Conservation (phyloP, 2,888 invertebrate species). For the Diarsia rubi region DNA sequence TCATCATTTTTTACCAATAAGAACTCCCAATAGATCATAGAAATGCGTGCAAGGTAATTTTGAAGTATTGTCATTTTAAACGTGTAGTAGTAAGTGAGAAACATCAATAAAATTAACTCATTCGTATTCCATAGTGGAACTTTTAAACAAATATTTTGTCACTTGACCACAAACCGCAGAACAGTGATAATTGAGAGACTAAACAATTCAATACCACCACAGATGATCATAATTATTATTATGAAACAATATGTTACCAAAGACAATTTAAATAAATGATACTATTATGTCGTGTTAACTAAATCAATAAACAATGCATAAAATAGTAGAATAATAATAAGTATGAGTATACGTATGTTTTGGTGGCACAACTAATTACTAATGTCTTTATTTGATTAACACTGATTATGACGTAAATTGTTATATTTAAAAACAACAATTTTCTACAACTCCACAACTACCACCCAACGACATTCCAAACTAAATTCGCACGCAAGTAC, state of each 20-base stretch:
- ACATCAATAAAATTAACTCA: not conserved
- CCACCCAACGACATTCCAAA: conserved; percentile 40
- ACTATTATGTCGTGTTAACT: conserved; percentile 10
- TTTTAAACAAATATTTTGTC: not conserved
- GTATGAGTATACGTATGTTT: too few relatives aligned
- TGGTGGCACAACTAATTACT: not conserved
- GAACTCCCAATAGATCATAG: not conserved
- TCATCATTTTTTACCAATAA: not conserved
- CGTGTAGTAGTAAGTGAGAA: not conserved
- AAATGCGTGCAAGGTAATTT: not conserved
- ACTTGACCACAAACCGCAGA: conserved; percentile 54
- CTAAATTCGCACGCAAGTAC: conserved; percentile 61
- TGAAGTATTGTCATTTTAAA: not conserved
- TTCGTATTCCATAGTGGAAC: conserved; percentile 6
- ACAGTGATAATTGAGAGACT: conserved; percentile 58
- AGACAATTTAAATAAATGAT: not conserved
- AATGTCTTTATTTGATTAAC: not conserved
- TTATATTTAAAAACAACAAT: not conserved
- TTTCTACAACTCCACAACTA: not conserved
- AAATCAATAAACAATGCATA: not conserved
- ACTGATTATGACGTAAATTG: not conserved
- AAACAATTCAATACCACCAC: conserved; percentile 43
- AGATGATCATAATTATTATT: conserved; percentile 4
- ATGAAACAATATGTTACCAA: conserved; percentile 5
- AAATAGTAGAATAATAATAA: too few relatives aligned